These are phyloP conservation scores for Criorhina ranunculi DNA, from an alignment of 2,888 invertebrate species.

Conservation along the genomic window DNA sequence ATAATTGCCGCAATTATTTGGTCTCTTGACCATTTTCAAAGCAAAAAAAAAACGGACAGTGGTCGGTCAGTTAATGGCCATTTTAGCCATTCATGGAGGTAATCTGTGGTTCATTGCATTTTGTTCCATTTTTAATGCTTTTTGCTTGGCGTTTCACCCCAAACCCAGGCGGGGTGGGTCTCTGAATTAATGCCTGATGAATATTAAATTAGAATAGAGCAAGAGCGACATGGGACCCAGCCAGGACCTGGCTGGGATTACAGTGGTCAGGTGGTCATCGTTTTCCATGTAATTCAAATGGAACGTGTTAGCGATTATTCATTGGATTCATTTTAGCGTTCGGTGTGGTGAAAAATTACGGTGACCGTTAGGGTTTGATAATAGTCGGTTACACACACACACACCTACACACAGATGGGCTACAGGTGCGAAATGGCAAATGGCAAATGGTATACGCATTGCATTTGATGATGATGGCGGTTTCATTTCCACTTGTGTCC, in stretches of 20 bases:
- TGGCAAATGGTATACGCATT: conserved; percentile 1
- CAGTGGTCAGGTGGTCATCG: conserved; percentile 68
- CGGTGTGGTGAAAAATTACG: conserved; percentile 38
- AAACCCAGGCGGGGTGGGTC: background rate
- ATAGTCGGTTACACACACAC: conserved; percentile 45
- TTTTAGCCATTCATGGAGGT: conserved; percentile 74
- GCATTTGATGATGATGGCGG: background rate
- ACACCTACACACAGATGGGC: conserved; percentile 16
- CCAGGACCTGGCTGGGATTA: conserved; percentile 9
- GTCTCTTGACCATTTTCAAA: conserved; percentile 39
- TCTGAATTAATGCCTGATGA: conserved; percentile 70
- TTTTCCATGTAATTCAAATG: conserved; percentile 63
- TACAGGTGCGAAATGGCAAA: conserved; percentile 61
- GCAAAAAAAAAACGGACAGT: conserved; percentile 32
- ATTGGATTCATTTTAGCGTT: conserved; percentile 49
- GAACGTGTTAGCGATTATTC: conserved; percentile 71
- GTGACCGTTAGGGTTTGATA: conserved; percentile 51
- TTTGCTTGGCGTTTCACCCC: conserved; percentile 13
- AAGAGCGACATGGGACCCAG: conserved; percentile 1
- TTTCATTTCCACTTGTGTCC: conserved; percentile 13
- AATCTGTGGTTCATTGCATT: conserved; percentile 76
- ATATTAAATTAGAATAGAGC: conserved; percentile 68
- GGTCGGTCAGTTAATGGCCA: conserved; percentile 70
- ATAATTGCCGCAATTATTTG: conserved; percentile 75
- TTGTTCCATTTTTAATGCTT: conserved; percentile 65